Evolutionary conservation across 2,888 invertebrate genomes (phyloP).

Genomic region (Drosophila nigricruria): DNA sequence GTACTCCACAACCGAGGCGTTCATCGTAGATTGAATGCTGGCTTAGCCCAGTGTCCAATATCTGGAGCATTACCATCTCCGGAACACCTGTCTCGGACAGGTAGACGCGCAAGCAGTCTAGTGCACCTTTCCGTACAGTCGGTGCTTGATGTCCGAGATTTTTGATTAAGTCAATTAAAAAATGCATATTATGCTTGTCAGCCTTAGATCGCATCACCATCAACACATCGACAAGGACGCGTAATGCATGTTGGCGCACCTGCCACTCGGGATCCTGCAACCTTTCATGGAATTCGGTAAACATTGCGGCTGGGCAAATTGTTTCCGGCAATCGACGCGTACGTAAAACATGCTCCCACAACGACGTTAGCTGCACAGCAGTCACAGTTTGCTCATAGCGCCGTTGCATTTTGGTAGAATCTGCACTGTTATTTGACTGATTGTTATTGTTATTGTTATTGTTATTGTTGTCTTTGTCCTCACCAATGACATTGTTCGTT

Average conservation of each 20-base stretch:
- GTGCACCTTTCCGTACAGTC: constrained; percentile 92
- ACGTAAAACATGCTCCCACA: constrained; percentile 93
- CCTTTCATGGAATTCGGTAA: constrained; percentile 90
- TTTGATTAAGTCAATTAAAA: constrained; percentile 85
- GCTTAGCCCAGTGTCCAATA: constrained; percentile 89
- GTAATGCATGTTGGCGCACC: constrained; percentile 92
- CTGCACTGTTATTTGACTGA: constrained; percentile 30
- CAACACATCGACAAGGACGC: constrained; percentile 92
- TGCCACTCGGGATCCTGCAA: constrained; percentile 93
- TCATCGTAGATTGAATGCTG: constrained; percentile 86
- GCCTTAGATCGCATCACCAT: constrained; percentile 90
- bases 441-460: constrained; percentile 45
- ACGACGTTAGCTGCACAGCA: constrained; percentile 88
- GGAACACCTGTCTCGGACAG: constrained; percentile 89
- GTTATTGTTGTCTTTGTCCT: constrained; percentile 58
- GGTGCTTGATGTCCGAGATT: constrained; percentile 93
- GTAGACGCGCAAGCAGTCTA: constrained; percentile 91
- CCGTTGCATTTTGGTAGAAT: constrained; percentile 61
- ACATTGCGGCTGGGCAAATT: constrained; percentile 88
- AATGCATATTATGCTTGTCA: constrained; percentile 86
- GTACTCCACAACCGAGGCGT: constrained; percentile 88
- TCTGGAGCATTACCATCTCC: constrained; percentile 88
- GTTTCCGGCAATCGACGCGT: constrained; percentile 90
- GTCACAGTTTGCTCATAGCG: constrained; percentile 49
- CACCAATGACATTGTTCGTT: constrained; percentile 34